These are phyloP conservation scores for Eulemur mongoz DNA, from an alignment of 2,797 vertebrate species.

Conservation along the genomic window DNA sequence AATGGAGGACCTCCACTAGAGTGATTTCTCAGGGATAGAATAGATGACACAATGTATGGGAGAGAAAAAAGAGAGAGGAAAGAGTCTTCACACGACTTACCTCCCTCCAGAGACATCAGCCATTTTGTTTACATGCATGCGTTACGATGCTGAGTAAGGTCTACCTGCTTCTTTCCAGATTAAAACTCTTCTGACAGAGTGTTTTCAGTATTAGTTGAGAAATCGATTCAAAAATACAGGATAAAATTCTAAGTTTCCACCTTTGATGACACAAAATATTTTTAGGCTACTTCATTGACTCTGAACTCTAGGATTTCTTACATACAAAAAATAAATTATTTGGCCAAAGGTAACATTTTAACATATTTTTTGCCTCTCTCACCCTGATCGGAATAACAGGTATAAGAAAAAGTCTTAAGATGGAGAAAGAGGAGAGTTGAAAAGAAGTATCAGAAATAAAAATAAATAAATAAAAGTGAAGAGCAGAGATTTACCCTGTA, in stretches of 20 bases:
- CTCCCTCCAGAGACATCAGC: neutral
- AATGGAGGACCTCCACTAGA: neutral
- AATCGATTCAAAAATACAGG: neutral
- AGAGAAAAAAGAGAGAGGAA: neutral
- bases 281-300: neutral
- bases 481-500: neutral
- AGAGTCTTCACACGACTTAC: neutral
- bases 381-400: neutral
- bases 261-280: neutral
- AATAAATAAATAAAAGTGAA: neutral
- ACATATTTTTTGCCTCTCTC: neutral
- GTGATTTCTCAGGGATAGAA: neutral
- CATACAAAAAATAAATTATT: neutral
- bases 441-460: neutral
- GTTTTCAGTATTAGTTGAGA: neutral
- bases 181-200: neutral
- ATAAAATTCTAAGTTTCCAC: neutral
- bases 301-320: neutral
- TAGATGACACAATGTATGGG: neutral
- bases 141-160: neutral
- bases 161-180: neutral
- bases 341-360: neutral
- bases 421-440: neutral
- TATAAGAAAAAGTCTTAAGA: neutral
- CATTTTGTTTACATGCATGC: neutral